Evolutionary conservation across 1,140 invertebrate genomes (phyloP).

Genomic region (Mizuhopecten yessoensis): DNA sequence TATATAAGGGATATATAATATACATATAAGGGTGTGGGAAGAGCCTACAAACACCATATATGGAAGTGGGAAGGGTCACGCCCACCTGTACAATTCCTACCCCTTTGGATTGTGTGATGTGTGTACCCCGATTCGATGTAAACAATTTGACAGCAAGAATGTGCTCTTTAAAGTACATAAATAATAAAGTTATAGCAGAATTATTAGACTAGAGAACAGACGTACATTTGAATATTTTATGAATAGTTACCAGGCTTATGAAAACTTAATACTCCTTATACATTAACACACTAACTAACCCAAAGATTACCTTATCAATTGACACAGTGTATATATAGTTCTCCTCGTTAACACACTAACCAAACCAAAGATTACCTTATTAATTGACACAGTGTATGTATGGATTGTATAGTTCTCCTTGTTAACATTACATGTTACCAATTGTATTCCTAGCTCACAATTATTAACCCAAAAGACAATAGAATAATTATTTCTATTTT

Average conservation of each 20-base stretch:
- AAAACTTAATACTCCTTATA: too few species aligned
- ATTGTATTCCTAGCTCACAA: background rate
- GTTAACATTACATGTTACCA: too few species aligned
- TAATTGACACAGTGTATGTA: too few species aligned
- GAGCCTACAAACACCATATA: background rate
- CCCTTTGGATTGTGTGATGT: background rate
- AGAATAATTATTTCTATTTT: too few species aligned
- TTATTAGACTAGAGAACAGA: background rate
- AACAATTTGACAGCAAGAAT: too few species aligned
- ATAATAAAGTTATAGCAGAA: too few species aligned
- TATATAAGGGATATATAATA: too few species aligned
- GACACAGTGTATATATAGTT: too few species aligned
- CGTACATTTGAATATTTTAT: too few species aligned
- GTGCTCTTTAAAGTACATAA: background rate
- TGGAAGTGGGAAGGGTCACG: background rate
- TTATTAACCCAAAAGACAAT: background rate
- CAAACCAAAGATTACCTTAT: background rate
- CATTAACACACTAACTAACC: constrained; percentile 9
- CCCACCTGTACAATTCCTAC: background rate
- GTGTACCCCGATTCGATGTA: background rate
- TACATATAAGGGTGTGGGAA: background rate
- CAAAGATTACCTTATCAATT: background rate
- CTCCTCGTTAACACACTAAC: background rate
- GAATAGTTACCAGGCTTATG: too few species aligned
- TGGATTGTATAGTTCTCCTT: too few species aligned